Conservation (phyloP, 2,797 vertebrate genomes). For the Scolopax bukidnonensis region DNA sequence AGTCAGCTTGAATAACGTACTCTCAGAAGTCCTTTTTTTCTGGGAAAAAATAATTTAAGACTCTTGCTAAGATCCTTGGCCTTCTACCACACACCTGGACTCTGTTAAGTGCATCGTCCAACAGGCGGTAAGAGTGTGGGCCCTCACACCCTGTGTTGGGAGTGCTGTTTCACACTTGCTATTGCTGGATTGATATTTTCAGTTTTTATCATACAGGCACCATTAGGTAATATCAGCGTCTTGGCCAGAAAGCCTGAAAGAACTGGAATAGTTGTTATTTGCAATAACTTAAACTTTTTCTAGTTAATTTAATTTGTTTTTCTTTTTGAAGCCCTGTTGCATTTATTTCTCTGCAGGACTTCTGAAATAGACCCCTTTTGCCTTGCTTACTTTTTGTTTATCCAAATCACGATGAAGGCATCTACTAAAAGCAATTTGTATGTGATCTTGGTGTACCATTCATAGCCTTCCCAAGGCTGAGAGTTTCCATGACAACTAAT, state of each 20-base stretch:
- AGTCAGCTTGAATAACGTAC: background rate
- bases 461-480: background rate
- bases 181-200: background rate
- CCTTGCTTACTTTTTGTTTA: background rate
- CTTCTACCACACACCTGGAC: background rate
- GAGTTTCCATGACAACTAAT: constrained; percentile 53
- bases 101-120: background rate
- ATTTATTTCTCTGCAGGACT: background rate
- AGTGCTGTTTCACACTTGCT: background rate
- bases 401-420: background rate
- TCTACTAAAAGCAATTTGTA: background rate
- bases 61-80: background rate
- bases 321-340: background rate
- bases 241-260: background rate
- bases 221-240: background rate
- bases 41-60: background rate
- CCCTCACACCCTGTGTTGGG: background rate
- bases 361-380: background rate
- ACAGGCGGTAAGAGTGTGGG: constrained; percentile 1
- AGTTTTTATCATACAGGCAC: background rate
- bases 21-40: background rate
- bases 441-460: constrained; percentile 26
- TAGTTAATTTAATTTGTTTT: background rate
- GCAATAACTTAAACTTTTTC: background rate
- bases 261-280: background rate